A percentile compares a stretch with the other conserved stretches of the same genome.
phyloP scores from a whole-genome alignment of 2,888 invertebrate genomes.

The Coenonympha glycerion region DNA sequence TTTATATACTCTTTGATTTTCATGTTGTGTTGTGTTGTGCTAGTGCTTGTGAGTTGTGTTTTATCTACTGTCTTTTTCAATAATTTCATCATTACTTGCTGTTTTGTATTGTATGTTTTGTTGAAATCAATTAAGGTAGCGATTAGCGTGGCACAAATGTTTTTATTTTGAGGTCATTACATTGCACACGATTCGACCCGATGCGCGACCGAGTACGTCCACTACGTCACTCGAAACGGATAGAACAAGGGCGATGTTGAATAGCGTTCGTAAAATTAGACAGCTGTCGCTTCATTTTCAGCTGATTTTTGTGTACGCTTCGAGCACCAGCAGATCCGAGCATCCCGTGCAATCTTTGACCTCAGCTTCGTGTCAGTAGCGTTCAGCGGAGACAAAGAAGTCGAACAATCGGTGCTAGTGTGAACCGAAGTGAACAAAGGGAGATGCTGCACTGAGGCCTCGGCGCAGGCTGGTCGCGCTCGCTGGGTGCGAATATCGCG shows the following conservation, averaged over 20 bases:
- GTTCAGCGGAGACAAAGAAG: constrained; percentile 16
- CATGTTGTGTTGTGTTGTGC: no score
- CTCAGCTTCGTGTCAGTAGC: neutral
- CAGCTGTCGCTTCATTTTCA: constrained; percentile 75
- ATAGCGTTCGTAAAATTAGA: constrained; percentile 56
- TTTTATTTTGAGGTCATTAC: constrained; percentile 56
- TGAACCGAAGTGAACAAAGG: constrained; percentile 72
- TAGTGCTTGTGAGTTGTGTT: no score
- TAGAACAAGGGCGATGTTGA: constrained; percentile 55
- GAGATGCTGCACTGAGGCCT: constrained; percentile 66
- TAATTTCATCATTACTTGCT: neutral
- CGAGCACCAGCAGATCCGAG: constrained; percentile 32
- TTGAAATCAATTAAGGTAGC: neutral
- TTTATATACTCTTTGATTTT: no score
- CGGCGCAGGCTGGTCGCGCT: no score
- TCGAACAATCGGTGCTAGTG: constrained; percentile 33
- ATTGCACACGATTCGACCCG: constrained; percentile 41
- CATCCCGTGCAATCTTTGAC: neutral
- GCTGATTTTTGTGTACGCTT: constrained; percentile 75
- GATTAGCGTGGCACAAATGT: constrained; percentile 26
- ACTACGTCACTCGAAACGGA: constrained; percentile 59
- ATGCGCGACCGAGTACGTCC: constrained; percentile 51
- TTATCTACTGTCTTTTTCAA: no score
- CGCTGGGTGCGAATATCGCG: neutral
- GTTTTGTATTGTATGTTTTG: neutral